Conservation (phyloP, 2,113 vertebrate genomes). For the Sander lucioperca region DNA sequence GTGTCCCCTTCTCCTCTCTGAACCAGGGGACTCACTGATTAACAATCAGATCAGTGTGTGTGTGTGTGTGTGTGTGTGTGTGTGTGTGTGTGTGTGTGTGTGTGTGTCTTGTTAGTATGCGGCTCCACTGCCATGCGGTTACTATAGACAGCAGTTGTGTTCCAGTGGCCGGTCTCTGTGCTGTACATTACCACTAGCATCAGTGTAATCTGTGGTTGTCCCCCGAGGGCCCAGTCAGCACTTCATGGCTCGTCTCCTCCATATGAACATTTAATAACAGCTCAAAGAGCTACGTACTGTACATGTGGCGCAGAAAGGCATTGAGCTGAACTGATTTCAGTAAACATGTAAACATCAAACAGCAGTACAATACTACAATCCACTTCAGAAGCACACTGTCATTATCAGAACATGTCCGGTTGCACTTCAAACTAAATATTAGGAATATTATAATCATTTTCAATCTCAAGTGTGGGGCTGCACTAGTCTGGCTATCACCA, state of each 20-base stretch:
- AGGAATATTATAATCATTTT: background rate
- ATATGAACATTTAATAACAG: slow-evolving; percentile 15
- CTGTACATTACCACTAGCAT: background rate
- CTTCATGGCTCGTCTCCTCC: background rate
- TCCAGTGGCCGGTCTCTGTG: slow-evolving; percentile 6
- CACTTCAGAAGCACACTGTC: background rate
- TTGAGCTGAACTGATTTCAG: background rate
- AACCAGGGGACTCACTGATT: background rate
- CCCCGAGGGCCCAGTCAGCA: background rate
- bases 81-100: background rate
- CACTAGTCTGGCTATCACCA: no score
- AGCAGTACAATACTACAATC: background rate
- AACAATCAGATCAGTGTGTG: no score
- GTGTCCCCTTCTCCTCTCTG: background rate
- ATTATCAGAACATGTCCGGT: background rate
- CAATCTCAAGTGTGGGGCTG: background rate
- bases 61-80: background rate
- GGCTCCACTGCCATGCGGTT: slow-evolving; percentile 6
- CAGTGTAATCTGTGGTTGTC: background rate
- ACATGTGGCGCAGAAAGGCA: background rate
- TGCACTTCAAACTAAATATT: background rate
- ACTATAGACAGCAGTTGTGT: slow-evolving; percentile 23
- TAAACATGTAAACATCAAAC: background rate
- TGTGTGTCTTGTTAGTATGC: slow-evolving; percentile 16
- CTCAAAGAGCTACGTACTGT: background rate